Evolutionary conservation across 2,797 vertebrate species (phyloP).

Genomic region (Anguilla anguilla): DNA sequence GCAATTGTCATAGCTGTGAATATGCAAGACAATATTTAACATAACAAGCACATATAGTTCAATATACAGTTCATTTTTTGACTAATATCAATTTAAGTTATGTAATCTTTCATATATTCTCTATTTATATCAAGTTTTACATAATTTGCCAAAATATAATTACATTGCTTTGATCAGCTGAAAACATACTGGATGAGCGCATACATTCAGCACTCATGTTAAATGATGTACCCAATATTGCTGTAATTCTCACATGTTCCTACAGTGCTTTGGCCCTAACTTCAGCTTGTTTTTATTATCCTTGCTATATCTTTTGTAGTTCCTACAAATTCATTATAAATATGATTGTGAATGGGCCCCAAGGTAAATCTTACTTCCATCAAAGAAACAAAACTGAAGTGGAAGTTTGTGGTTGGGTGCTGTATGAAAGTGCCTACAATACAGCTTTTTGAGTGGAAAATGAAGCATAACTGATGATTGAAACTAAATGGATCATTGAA

Average conservation of each 20-base stretch:
- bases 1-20: neutral
- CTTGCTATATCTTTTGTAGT: neutral
- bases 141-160: too few relatives aligned
- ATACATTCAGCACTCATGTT: neutral
- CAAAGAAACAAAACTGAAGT: neutral
- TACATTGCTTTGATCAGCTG: too few relatives aligned
- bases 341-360: too few relatives aligned
- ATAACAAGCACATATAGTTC: too few relatives aligned
- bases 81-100: too few relatives aligned
- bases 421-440: neutral
- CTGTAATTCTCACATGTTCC: too few relatives aligned
- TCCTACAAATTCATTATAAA: neutral
- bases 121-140: too few relatives aligned
- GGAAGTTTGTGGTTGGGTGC: neutral
- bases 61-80: too few relatives aligned
- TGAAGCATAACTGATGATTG: neutral
- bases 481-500: neutral
- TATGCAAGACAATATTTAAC: neutral
- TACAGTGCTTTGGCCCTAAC: too few relatives aligned
- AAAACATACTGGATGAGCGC: neutral
- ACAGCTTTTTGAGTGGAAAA: neutral
- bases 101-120: too few relatives aligned
- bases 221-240: too few relatives aligned
- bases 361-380: neutral
- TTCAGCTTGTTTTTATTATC: neutral